These are phyloP conservation scores for Homalodisca vitripennis DNA, from an alignment of 1,140 invertebrate genomes.

Conservation along the genomic window DNA sequence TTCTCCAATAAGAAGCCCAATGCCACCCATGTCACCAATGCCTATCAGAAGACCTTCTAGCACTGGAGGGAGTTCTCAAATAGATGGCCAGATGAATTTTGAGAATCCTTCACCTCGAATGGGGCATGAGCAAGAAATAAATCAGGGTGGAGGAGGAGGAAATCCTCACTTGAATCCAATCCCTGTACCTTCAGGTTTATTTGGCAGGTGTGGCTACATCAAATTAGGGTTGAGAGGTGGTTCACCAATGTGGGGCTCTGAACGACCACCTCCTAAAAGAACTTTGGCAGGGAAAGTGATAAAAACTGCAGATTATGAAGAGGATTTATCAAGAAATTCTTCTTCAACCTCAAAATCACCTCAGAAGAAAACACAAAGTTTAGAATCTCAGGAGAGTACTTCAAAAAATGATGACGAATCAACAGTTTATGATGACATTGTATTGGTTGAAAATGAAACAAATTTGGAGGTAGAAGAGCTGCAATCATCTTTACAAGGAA, in stretches of 20 bases:
- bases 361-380: slow-evolving; percentile 25
- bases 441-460: slow-evolving; percentile 40
- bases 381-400: slow-evolving; percentile 12
- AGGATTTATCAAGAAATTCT: slow-evolving; percentile 48
- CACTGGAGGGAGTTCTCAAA: slow-evolving; percentile 43
- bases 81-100: slow-evolving; percentile 55
- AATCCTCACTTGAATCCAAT: slow-evolving; percentile 54
- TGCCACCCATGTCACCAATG: slow-evolving; percentile 57
- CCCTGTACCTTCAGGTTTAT: slow-evolving; percentile 46
- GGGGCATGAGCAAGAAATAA: slow-evolving; percentile 47
- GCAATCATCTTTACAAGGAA: slow-evolving; percentile 38
- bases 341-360: slow-evolving; percentile 29
- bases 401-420: slow-evolving; percentile 39
- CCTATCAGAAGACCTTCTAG: slow-evolving; percentile 55
- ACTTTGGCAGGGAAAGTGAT: slow-evolving; percentile 20
- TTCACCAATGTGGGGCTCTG: slow-evolving; percentile 63
- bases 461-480: slow-evolving; percentile 42
- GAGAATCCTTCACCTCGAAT: slow-evolving; percentile 58
- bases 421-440: slow-evolving; percentile 44
- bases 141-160: slow-evolving; percentile 50
- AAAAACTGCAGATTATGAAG: slow-evolving; percentile 53
- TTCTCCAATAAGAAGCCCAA: slow-evolving; percentile 53
- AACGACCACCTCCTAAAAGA: slow-evolving; percentile 45
- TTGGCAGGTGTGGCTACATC: slow-evolving; percentile 54
- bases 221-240: slow-evolving; percentile 69